Evolutionary conservation across 35 echinoderm and acorn worm species (phyloP), one percentile per base, ranked within the genome.

Genomic region (Lytechinus pictus): DNA sequence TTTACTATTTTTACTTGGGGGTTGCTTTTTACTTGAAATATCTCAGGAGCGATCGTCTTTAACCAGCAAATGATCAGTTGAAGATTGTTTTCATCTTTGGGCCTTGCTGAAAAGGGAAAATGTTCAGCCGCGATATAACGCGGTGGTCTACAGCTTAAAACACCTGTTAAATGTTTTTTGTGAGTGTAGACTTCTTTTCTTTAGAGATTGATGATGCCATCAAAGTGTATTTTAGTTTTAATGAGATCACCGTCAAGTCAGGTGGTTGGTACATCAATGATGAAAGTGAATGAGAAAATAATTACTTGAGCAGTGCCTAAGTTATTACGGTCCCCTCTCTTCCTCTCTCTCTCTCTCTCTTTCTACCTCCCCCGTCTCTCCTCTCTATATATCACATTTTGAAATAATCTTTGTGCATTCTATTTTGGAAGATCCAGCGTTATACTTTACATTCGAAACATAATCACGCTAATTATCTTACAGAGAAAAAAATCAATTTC

Each of bases 201-300:
- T 79, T 79, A 79, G 66, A 79, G 66, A 79, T 79, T 79, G 66
- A 79, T 79, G 66, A 79, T 79, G 66, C 66, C 19, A 79, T 79
- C 66, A 79, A 79, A 79, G 66, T 79, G 66, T 16, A 79, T 79
- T 79, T n/a, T 79, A 79, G 66, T 79, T 79, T 58, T 79, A 79
- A 79, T 79, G 66, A 79, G 66, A 79, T 79, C 66, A n/a, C 16
- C 66, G 66, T 79, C 14, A 5, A 24, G n/a, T 16, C 66, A 79
- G 66, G 66, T 79, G 66, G 66, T 4, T 79, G 6, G 19, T 79
- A 79, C 19, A 14, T 79, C 21, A 79, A 79, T 16, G 19, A 79
- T 14, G n/a, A 4, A 79, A 79, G 19, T 6, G 66, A 79, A 79
- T 16, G 66, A 79, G 66, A 79, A 79, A 79, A 79, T 79, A 79